Evolutionary conservation across 2,113 vertebrate species (phyloP), one percentile per base, ranked within the genome.

Genomic region (Chamaetylas fuelleborni): DNA sequence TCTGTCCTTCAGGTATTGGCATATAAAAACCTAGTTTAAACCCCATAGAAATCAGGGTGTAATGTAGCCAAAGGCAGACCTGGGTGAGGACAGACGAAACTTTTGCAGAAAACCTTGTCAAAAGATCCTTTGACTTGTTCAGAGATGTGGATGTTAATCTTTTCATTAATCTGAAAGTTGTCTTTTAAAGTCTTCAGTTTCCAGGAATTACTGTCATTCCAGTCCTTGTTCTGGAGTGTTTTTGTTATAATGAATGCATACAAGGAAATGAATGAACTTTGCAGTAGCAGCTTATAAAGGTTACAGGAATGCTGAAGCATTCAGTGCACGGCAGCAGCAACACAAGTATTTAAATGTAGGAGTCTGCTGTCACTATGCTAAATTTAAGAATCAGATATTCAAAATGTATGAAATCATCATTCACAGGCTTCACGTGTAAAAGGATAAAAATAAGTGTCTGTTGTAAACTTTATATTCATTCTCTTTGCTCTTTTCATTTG

Each of bases 251-350:
- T 86, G 81, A 79, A 94, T 54, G 56, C 47, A 19, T 31, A 22
- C 34, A 58, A 78, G 43, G 64, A 86, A 81, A 36, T 77, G 76
- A 85, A 31, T 90, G 92, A 94, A 94, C 92, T 95, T 95, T 88
- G 71, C 69, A 74, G 33, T 54, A 66, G 81, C 66, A 73, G 48
- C 70, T 80, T 57, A 33, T 1, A 87, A 94, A 92, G 92, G 95
- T 92, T 94, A 92, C 60, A 90, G 48, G 66, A 92, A 58, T 85
- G 45, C 36, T 53, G 15, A 85, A 86, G 42, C 72, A 85, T 77
- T 89, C 86, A 77, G 62, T 69, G 73, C 45, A 85, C 3, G 17
- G 48, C 38, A 60, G 50, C 60, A 82, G 56, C n/a, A 77, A 51
- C 61, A 82, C 38, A 69, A 57, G 56, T 86, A 54, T 92, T 91